Percentiles rank a stretch among this genome's conserved stretches.
Evolutionary conservation across 1,140 invertebrate genomes (phyloP).

Genomic region (Cyclina sinensis): DNA sequence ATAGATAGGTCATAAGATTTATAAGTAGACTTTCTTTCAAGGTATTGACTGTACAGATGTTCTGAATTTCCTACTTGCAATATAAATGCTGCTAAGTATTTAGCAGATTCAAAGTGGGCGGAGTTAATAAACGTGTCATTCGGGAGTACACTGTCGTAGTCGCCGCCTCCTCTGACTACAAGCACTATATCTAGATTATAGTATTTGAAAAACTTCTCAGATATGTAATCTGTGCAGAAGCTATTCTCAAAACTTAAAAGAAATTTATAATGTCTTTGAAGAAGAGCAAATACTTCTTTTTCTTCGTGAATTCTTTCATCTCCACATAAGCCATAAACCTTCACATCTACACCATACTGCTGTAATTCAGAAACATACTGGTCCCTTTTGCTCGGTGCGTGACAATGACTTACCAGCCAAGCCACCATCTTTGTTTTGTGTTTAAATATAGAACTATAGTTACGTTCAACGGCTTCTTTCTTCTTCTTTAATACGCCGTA

Average conservation of each 20-base stretch:
- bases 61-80: background rate
- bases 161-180: conserved; percentile 20
- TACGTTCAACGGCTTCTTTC: background rate
- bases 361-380: conserved; percentile 13
- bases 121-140: conserved; percentile 42
- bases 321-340: conserved; percentile 8
- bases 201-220: conserved; percentile 57
- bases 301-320: background rate
- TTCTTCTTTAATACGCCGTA: conserved; percentile 29
- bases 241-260: conserved; percentile 58
- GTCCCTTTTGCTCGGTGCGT: conserved; percentile 31
- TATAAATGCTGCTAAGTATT: conserved; percentile 26
- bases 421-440: conserved; percentile 36
- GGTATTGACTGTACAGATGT: background rate
- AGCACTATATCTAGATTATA: conserved; percentile 21
- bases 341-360: background rate
- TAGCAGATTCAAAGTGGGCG: conserved; percentile 14
- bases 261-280: conserved; percentile 50
- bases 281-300: background rate
- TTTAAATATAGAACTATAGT: conserved; percentile 1
- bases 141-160: conserved; percentile 23
- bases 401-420: conserved; percentile 56
- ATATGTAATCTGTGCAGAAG: conserved; percentile 50
- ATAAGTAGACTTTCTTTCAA: conserved; percentile 19
- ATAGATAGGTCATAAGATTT: background rate